Evolutionary conservation across 1,140 invertebrate species (phyloP), one percentile per base, ranked within the genome.

Genomic region (Plectrocnemia conspersa): DNA sequence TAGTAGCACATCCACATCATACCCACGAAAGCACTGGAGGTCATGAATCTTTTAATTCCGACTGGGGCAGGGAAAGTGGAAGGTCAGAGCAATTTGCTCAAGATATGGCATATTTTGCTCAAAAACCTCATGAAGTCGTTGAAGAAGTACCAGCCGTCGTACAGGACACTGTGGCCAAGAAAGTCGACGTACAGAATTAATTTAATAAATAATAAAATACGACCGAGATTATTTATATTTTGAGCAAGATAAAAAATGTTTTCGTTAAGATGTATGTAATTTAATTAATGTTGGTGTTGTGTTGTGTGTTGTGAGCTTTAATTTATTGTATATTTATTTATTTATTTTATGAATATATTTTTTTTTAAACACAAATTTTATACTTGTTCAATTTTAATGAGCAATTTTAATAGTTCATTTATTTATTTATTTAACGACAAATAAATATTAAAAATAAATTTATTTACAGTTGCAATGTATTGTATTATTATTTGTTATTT

Each of bases 1-100:
- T 86, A 1, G 83, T 85, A 1, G 76, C 82, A 0, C 81, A 84
- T 56, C 81, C 81, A 2, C 81, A 83, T 62, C 80, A 83, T 58
- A 69, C 71, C 2, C 64, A 76, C 24, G 75, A 77, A 41, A 52
- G 50, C 29, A 61, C 63, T 13, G 68, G 64, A 19, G 69, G 71
- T 22, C 72, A 76, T 58, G 80, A 81, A 59, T 75, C 70, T 36
- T 79, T 79, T 58, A 70, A 68, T 38, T 77, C 76, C 33, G 82
- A 82, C 19, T 82, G 82, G 80, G 76, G 80, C 10, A 74, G 81
- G 45, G 77, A 72, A 24, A 73, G 80, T 54, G 75, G 79, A 22
- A 75, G 75, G 10, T 76, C 73, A 56, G 63, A 68, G 61, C 63
- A 74, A 2, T 77, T 78, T 25, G 77, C 81, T 3, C 82, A 84